Evolutionary conservation across 2,888 invertebrate species (phyloP), one percentile per base, ranked within the genome.

Genomic region (Gortyna flavago): DNA sequence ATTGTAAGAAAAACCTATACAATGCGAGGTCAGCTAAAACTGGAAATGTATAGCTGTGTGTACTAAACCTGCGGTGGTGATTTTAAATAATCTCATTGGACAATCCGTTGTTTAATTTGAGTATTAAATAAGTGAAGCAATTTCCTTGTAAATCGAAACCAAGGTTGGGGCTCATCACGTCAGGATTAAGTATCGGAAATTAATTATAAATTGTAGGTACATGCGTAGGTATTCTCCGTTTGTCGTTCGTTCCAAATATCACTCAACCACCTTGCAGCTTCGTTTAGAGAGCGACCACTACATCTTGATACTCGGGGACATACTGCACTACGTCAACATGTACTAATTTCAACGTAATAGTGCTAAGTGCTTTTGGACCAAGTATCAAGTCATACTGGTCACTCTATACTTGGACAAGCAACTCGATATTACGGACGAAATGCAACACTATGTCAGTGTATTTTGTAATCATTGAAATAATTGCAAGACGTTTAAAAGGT

Each of bases 191-290:
- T 85, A 89, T 89, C 88, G 88, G 88, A 91, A 89, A 91, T 88
- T 87, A 89, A 89, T 88, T 89, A 85, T 76, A 83, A 68, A 79
- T 57, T 21, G 54, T 77, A 80, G 48, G 72, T 57, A 80, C 68
- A 73, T 66, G 65, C 66, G 81, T 77, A n/a, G n/a, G n/a, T n/a
- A 67, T 62, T 71, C 70, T 85, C 65, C 57, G 79, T 89, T 83
- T 79, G 77, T 80, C 75, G 67, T 77, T 73, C 77, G 86, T 85
- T 89, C 88, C 76, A 93, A 93, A 93, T 92, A 93, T 87, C 92
- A 92, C 91, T 89, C 83, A 91, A 77, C 89, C 86, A 90, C 93
- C 93, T 93, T 92, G 93, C 81, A 85, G 86, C 67, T 77, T 84
- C 81, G 79, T 76, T 48, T 75, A 68, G 35, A 70, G 68, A 54